Evolutionary conservation across 2,797 vertebrate genomes (phyloP).

Genomic region (Sparus aurata): DNA sequence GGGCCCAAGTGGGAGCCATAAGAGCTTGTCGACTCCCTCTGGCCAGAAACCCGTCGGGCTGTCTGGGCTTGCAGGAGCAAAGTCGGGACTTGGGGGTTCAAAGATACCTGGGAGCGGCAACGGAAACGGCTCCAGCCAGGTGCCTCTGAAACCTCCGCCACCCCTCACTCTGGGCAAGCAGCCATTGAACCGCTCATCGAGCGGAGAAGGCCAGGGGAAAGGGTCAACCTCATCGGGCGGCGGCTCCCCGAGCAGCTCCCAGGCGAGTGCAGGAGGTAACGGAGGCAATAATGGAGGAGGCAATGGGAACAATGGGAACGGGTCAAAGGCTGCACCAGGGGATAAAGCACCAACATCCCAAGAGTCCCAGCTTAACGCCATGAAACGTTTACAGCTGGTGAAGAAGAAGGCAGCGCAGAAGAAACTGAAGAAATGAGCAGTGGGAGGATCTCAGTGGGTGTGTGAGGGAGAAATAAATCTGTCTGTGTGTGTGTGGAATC

Average conservation of each 20-base stretch:
- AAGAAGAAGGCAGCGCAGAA: slow-evolving; percentile 99
- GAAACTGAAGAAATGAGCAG: slow-evolving; percentile 93
- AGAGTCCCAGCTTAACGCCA: slow-evolving; percentile 96
- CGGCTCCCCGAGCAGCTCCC: slow-evolving; percentile 70
- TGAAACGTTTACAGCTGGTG: slow-evolving; percentile 97
- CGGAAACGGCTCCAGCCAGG: slow-evolving; percentile 82
- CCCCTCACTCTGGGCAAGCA: slow-evolving; percentile 95
- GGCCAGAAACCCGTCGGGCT: slow-evolving; percentile 92
- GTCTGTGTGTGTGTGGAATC: slow-evolving; percentile 10
- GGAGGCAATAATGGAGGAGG: slow-evolving; percentile 79
- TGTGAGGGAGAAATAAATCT: slow-evolving; percentile 29
- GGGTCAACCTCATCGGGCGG: slow-evolving; percentile 85
- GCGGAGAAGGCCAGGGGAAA: slow-evolving; percentile 92
- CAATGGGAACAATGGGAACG: slow-evolving; percentile 81
- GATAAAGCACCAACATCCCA: slow-evolving; percentile 94
- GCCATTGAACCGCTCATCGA: slow-evolving; percentile 91
- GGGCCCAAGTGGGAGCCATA: slow-evolving; percentile 85
- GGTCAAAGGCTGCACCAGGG: slow-evolving; percentile 84
- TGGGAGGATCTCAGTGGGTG: background rate
- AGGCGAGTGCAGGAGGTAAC: slow-evolving; percentile 73
- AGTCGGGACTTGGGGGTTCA: slow-evolving; percentile 86
- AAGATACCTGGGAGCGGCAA: slow-evolving; percentile 86
- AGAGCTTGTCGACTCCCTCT: slow-evolving; percentile 85
- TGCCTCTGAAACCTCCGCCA: slow-evolving; percentile 90
- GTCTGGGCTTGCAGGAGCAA: slow-evolving; percentile 89